Evolutionary conservation across 2,888 invertebrate genomes (phyloP).

Genomic region (Nephrotoma flavescens): DNA sequence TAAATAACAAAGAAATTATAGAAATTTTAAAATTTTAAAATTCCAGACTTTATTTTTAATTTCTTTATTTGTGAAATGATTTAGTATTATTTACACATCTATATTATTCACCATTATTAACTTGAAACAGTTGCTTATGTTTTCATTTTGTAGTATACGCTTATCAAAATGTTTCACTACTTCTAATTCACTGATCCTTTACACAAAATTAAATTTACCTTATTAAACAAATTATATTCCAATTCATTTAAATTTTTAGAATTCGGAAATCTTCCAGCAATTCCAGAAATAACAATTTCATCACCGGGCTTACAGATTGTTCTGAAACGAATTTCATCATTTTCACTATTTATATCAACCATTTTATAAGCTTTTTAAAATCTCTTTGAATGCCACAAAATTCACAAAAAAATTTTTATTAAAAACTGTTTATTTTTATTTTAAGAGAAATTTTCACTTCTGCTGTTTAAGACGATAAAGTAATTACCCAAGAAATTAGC

Average conservation of each 20-base stretch:
- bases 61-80: too few species aligned
- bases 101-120: too few species aligned
- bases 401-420: background rate
- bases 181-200: too few species aligned
- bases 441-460: background rate
- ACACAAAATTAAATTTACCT: constrained; percentile 22
- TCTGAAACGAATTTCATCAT: background rate
- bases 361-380: background rate
- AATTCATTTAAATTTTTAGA: constrained; percentile 47
- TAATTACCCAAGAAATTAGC: background rate
- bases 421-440: too few species aligned
- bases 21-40: too few species aligned
- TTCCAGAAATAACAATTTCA: constrained; percentile 42
- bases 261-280: constrained; percentile 48
- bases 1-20: too few species aligned
- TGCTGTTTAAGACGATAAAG: background rate
- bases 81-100: too few species aligned
- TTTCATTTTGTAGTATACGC: too few species aligned
- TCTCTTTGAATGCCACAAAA: background rate
- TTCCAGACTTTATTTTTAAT: too few species aligned
- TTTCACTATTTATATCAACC: background rate
- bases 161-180: too few species aligned
- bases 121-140: too few species aligned
- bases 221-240: constrained; percentile 42
- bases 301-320: constrained; percentile 25